Base-by-base conservation (phyloP, 2,888 invertebrate genomes). In the Rotaria macrura region DNA sequence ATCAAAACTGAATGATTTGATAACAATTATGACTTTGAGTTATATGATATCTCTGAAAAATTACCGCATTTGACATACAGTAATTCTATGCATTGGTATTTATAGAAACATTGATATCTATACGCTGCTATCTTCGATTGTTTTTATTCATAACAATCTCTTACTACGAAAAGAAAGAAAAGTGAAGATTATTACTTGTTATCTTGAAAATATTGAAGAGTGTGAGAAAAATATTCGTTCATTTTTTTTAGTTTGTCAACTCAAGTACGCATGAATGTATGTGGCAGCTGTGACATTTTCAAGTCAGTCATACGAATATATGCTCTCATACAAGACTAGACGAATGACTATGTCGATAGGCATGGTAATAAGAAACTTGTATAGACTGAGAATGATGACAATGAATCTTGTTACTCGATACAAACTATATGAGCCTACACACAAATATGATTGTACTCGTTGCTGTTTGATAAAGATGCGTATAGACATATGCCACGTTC, bases 371-470 rank as follows among this genome's bases (percentile, higher is more conserved):
- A 65, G 65, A 65, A 34, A 65, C 65, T 12, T 34, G 29, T 34
- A 65, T 65, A 29, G 34, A 20, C 65, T 65, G 29, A 65, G 34
- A 65, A 29, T 20, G 20, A 65, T 65, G 34, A 65, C 65, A 29
- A 65, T 65, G 65, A 65, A 17, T 65, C 65, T 65, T 65, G 65
- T 65, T 65, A 65, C 34, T 65, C 65, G 65, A 65, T 65, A 65
- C 65, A 34, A 65, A 65, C 65, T 29, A 65, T 34, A 65, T 29
- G 17, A n/a, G n/a, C n/a, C n/a, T 6, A 65, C 29, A 65, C 20
- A 65, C 29, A 34, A 65, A 65, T 65, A 38, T 65, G 65, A 65
- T 34, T 65, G 65, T 65, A 65, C 29, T 65, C 14, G 65, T 65
- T 29, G 65, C 20, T 20, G 65, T 65, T 65, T 20, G 34, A 65